Base-by-base conservation (phyloP, 2,113 vertebrate species). In the Chaetodon trifascialis region DNA sequence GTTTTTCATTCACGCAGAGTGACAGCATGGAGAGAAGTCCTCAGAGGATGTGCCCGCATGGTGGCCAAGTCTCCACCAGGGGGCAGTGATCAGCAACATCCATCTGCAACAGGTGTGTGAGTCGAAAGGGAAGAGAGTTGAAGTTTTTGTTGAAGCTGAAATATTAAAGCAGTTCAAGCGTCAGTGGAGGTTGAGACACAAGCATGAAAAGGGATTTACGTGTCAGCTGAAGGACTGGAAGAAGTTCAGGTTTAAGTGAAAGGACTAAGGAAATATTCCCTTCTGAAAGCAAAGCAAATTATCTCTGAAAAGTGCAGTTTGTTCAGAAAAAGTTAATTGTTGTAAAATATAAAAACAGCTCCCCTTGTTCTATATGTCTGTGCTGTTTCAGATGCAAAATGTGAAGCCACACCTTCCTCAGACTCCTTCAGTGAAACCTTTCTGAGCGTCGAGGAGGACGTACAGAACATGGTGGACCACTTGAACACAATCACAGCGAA, bases 1-100 rank as follows among this genome's bases (percentile, higher is more conserved):
- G 78, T 71, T 34, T 88, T 79, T 68, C 73, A 91, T 51, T 73
- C 84, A 62, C 87, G 68, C 47, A 75, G 74, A 65, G 36, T 91
- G 77, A 30, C 56, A 16, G 76, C 60, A 4, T 91, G 88, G 93
- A 90, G 82, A 52, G 64, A 80, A 8, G 76, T 49, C 19, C 56
- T 90, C 38, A 63, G 38, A 51, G 38, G 46, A 15, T 70, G 80
- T 23, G 47, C 21, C 25, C 34, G 30, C 59, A 25, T 49, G 25
- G 1, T 84, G 10, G 8, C 11, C 5, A 46, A 23, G 42, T 17
- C 7, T 82, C 86, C 83, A 69, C 59, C 44, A 81, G 88, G n/a
- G 54, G 80, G 67, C 71, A 38, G 25, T 5, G 25, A 58, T 52
- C 44, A 64, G 51, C 83, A 52, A 0, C 21, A 34, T 49, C 66